Evolutionary conservation across 2,888 invertebrate genomes (phyloP).

Genomic region (Spialia ferax): DNA sequence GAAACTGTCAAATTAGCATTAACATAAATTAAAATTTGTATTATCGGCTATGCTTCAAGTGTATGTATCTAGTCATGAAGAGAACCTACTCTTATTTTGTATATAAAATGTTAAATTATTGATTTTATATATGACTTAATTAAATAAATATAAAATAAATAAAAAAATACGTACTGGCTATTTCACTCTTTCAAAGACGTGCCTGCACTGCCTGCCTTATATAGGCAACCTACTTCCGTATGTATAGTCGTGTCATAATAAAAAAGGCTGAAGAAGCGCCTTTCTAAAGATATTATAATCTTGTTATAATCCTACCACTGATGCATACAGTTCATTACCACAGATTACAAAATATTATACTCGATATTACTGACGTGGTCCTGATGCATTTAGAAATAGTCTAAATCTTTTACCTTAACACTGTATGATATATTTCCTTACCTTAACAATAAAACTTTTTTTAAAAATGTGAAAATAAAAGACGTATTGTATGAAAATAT

Average conservation of each 20-base stretch:
- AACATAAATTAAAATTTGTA: conserved; percentile 28
- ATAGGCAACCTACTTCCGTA: background rate
- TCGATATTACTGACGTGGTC: no score
- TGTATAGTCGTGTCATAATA: no score
- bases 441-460: background rate
- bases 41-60: conserved; percentile 70
- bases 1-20: conserved; percentile 16
- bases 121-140: conserved; percentile 69
- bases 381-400: no score
- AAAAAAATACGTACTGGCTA: conserved; percentile 54
- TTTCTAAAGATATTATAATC: no score
- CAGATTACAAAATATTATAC: no score
- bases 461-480: conserved; percentile 42
- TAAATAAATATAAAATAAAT: conserved; percentile 73
- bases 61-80: conserved; percentile 73
- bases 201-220: no score
- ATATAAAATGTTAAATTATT: conserved; percentile 76
- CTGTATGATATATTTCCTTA: no score
- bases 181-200: no score
- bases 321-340: no score
- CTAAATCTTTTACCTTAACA: no score
- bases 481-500: conserved; percentile 70
- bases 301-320: no score
- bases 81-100: conserved; percentile 75
- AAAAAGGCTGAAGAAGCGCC: no score